phyloP scores from a whole-genome alignment of 2,113 vertebrate genomes.

The Chionodraco myersi region DNA sequence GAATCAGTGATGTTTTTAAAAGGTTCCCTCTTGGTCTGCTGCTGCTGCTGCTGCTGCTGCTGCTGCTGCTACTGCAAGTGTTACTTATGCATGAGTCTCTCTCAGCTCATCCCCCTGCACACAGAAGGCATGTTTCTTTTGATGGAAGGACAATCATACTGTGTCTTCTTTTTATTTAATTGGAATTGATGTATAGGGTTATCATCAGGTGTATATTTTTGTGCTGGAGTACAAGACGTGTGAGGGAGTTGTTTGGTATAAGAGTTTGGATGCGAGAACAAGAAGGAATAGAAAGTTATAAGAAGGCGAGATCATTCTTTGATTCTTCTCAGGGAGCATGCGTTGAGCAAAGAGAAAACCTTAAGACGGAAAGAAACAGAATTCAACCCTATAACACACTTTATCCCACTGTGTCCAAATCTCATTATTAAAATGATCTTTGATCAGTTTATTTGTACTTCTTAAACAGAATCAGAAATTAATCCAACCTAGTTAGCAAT shows the following conservation, averaged over 20 bases:
- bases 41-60: constrained; percentile 70
- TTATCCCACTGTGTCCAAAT: constrained; percentile 7
- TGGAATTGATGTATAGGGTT: constrained; percentile 27
- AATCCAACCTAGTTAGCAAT: constrained; percentile 9
- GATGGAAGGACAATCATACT: constrained; percentile 70
- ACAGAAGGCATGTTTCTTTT: constrained; percentile 63
- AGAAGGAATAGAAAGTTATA: constrained; percentile 4
- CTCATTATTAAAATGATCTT: background rate
- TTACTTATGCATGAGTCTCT: constrained; percentile 84
- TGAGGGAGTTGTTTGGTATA: constrained; percentile 11
- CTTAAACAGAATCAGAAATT: background rate
- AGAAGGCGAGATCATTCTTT: constrained; percentile 31
- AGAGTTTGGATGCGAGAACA: background rate
- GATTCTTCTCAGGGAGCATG: constrained; percentile 65
- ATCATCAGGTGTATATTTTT: constrained; percentile 25
- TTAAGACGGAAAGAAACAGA: constrained; percentile 13
- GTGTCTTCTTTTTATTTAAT: constrained; percentile 13
- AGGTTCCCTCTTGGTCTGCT: constrained; percentile 43
- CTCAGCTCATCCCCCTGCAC: constrained; percentile 61
- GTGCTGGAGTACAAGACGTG: constrained; percentile 5
- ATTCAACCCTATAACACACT: background rate
- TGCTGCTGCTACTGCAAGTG: constrained; percentile 84
- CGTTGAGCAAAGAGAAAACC: constrained; percentile 22
- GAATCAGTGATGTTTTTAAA: constrained; percentile 57
- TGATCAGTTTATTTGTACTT: background rate